phyloP scores from a whole-genome alignment of 2,888 invertebrate species.

The Formica aserva region DNA sequence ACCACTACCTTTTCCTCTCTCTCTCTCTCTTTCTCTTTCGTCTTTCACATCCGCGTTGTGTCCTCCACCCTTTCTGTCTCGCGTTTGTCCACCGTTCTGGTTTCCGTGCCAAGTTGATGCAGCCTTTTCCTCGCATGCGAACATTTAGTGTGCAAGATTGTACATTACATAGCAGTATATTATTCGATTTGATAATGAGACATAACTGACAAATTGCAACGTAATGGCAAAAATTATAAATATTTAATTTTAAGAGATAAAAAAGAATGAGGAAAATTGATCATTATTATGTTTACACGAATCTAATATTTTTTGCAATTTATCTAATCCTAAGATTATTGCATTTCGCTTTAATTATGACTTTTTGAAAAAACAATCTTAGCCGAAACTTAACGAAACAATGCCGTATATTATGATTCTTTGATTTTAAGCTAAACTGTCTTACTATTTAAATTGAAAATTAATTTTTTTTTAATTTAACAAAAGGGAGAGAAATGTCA shows the following conservation, averaged over 20 bases:
- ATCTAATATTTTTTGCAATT: not conserved
- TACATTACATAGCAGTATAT: not conserved
- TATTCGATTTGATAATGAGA: not conserved
- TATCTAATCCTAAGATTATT: not conserved
- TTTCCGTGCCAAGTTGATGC: constrained; percentile 27
- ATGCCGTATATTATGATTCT: not conserved
- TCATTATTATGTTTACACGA: not conserved
- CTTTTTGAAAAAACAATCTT: not conserved
- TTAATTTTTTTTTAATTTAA: not conserved
- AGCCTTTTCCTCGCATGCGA: constrained; percentile 16
- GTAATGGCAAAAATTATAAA: not conserved
- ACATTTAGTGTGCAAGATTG: not conserved
- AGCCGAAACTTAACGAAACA: not conserved
- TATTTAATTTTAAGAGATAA: not conserved
- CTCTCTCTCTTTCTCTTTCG: not conserved
- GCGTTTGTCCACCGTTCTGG: constrained; percentile 30
- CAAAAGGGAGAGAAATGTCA: not conserved
- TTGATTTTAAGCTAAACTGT: not conserved
- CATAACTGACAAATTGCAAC: not conserved
- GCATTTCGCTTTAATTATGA: not conserved
- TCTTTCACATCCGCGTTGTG: constrained; percentile 25
- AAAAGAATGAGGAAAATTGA: not conserved
- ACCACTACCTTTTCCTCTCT: not conserved
- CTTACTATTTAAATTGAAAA: not conserved
- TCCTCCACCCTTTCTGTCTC: constrained; percentile 40